These are phyloP conservation scores for Lasioglossum oenotherae DNA, from an alignment of 2,888 invertebrate species.

Conservation along the genomic window DNA sequence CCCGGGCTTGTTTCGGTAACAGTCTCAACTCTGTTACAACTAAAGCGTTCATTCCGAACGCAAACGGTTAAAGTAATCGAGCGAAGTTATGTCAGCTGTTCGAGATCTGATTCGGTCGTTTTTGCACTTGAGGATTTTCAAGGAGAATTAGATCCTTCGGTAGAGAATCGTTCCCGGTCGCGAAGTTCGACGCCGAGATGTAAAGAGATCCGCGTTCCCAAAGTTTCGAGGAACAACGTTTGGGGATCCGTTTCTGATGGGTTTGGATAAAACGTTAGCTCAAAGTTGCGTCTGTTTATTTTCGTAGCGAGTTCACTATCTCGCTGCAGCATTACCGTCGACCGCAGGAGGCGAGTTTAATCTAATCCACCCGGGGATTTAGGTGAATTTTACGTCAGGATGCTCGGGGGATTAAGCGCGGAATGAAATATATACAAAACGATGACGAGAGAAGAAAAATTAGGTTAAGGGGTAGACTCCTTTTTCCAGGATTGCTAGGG, in stretches of 20 bases:
- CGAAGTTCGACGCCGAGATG: background rate
- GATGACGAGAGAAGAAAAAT: background rate
- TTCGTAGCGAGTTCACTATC: background rate
- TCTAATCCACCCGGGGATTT: background rate
- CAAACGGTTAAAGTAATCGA: background rate
- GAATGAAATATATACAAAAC: background rate
- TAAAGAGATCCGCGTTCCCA: background rate
- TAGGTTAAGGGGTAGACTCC: background rate
- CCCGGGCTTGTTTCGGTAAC: too few species aligned
- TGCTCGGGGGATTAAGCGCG: background rate
- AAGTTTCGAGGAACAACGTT: background rate
- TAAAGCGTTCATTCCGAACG: background rate
- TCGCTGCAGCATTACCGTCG: background rate
- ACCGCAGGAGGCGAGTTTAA: background rate
- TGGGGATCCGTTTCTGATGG: background rate
- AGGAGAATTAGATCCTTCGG: background rate
- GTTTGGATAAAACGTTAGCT: background rate
- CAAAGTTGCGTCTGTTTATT: background rate
- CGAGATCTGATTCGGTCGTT: background rate
- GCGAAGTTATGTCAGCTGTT: background rate
- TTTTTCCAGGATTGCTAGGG: too few species aligned
- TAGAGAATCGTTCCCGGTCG: background rate
- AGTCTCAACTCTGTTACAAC: too few species aligned
- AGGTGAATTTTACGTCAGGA: background rate
- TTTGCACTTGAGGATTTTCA: background rate